phyloP scores from a whole-genome alignment of 2,888 invertebrate species.

The Malacosoma neustria region DNA sequence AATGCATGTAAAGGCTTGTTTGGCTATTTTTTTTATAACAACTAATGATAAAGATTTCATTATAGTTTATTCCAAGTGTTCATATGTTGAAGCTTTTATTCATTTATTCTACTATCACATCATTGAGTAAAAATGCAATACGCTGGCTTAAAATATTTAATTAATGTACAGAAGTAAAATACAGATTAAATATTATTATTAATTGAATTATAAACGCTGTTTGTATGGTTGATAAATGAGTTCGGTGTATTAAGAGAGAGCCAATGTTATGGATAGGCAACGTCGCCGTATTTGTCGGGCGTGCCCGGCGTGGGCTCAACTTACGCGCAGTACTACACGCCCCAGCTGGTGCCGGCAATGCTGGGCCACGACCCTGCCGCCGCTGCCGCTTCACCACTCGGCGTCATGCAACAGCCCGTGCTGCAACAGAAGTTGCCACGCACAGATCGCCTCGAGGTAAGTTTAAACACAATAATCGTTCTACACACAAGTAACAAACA shows the following conservation, averaged over 20 bases:
- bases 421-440: slow-evolving; percentile 95
- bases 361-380: slow-evolving; percentile 90
- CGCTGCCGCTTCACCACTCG: slow-evolving; percentile 85
- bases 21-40: slow-evolving; percentile 27
- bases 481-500: slow-evolving; percentile 16
- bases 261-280: slow-evolving; percentile 76
- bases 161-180: slow-evolving; percentile 5
- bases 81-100: slow-evolving; percentile 11
- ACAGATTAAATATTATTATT: slow-evolving; percentile 3
- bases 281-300: slow-evolving; percentile 93
- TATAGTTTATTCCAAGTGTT: not conserved
- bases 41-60: slow-evolving; percentile 9
- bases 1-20: slow-evolving; percentile 56
- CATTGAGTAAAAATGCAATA: not conserved
- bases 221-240: slow-evolving; percentile 1
- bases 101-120: slow-evolving; percentile 8
- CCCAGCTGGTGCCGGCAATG: slow-evolving; percentile 92
- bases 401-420: slow-evolving; percentile 91
- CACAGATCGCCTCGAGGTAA: slow-evolving; percentile 97
- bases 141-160: slow-evolving; percentile 14
- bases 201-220: too few species aligned
- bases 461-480: slow-evolving; percentile 40
- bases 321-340: slow-evolving; percentile 93
- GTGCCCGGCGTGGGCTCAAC: slow-evolving; percentile 92
- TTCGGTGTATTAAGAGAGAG: too few species aligned